phyloP scores from a whole-genome alignment of 37 sponge, comb jelly and placozoan genomes.

The Agelas oroides region DNA sequence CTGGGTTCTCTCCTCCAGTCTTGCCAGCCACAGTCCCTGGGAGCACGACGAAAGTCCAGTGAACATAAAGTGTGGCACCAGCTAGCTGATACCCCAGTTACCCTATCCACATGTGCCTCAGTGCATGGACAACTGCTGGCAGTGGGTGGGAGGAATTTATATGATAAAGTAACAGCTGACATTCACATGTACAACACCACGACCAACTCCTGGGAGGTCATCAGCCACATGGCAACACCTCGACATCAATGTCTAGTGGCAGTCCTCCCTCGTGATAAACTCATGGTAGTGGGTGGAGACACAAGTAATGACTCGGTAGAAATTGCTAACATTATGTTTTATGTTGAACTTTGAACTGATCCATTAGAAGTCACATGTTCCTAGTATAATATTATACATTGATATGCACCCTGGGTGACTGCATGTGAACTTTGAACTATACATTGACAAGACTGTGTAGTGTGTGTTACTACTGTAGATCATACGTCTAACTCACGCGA shows the following conservation, averaged over 20 bases:
- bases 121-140: constrained; percentile 11
- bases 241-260: background rate
- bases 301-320: background rate
- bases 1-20: too few species aligned
- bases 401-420: too few species aligned
- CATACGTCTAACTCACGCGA: too few species aligned
- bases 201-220: constrained; percentile 3
- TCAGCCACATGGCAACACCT: background rate
- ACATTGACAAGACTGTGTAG: too few species aligned
- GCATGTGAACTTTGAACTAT: too few species aligned
- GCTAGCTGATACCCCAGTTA: background rate
- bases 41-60: background rate
- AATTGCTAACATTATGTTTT: background rate
- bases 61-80: background rate
- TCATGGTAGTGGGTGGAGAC: background rate
- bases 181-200: background rate
- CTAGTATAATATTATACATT: constrained; percentile 42
- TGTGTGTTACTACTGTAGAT: too few species aligned
- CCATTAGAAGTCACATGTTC: constrained; percentile 28
- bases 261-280: background rate
- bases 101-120: background rate
- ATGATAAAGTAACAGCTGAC: too few species aligned
- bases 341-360: too few species aligned
- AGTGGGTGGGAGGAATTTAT: background rate
- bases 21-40: too few species aligned